Conservation (phyloP, 1,140 invertebrate species). For the Danaus melanippus region DNA sequence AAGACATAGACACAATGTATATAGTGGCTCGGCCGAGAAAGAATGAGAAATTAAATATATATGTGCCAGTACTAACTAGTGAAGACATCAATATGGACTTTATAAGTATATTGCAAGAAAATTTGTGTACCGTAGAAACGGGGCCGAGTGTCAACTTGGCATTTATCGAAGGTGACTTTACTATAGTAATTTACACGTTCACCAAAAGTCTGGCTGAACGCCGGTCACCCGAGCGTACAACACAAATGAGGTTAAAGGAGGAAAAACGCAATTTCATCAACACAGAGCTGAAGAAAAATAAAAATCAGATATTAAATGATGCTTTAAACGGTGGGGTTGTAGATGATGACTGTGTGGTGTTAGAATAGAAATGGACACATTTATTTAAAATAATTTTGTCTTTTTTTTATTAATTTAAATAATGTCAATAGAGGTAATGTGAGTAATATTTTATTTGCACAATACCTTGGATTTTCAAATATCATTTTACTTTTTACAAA, state of each 20-base stretch:
- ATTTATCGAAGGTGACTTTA: constrained; percentile 56
- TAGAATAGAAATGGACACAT: constrained; percentile 22
- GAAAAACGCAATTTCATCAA: constrained; percentile 53
- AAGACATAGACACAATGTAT: constrained; percentile 55
- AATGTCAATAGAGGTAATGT: too few relatives aligned
- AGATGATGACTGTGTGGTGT: constrained; percentile 50
- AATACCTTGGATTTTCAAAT: too few relatives aligned
- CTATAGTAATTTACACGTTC: constrained; percentile 56
- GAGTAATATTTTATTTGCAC: too few relatives aligned
- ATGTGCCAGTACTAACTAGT: constrained; percentile 45
- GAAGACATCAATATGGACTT: constrained; percentile 41
- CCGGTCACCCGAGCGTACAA: constrained; percentile 28
- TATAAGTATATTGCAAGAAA: constrained; percentile 51
- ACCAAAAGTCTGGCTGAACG: constrained; percentile 48
- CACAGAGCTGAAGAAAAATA: constrained; percentile 49
- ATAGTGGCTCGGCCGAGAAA: constrained; percentile 49
- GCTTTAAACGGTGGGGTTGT: constrained; percentile 53
- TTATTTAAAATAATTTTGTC: too few relatives aligned
- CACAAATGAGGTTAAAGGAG: constrained; percentile 28
- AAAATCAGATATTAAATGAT: constrained; percentile 46
- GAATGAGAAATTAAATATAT: constrained; percentile 55
- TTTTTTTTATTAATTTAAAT: too few relatives aligned
- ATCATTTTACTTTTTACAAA: too few relatives aligned
- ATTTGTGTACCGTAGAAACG: constrained; percentile 59
- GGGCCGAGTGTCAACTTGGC: constrained; percentile 52